Evolutionary conservation across 1,140 invertebrate species (phyloP).

Genomic region (Pararge aegeria): DNA sequence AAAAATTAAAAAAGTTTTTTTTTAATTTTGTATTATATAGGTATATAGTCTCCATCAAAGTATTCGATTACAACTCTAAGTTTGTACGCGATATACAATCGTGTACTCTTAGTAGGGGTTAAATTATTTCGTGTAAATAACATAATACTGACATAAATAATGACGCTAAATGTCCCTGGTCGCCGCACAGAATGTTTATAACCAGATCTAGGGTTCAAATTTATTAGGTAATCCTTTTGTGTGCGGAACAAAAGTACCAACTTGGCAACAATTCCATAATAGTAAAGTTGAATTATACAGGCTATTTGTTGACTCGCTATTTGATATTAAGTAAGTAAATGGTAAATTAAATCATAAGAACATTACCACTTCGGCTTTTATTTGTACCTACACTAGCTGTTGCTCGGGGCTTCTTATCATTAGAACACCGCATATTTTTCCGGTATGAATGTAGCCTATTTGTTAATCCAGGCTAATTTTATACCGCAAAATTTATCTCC

Average conservation of each 20-base stretch:
- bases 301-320: constrained; percentile 17
- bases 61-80: neutral
- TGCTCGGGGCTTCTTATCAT: too few species aligned
- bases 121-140: constrained; percentile 38
- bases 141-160: constrained; percentile 41
- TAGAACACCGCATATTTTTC: too few species aligned
- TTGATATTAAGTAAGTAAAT: constrained; percentile 7
- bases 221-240: constrained; percentile 32
- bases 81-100: neutral
- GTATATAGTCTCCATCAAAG: constrained; percentile 1
- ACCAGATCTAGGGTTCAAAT: constrained; percentile 36
- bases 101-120: constrained; percentile 7
- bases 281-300: constrained; percentile 27
- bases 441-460: too few species aligned
- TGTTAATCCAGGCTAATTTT: too few species aligned
- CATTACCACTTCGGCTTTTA: too few species aligned
- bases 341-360: too few species aligned
- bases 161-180: constrained; percentile 41
- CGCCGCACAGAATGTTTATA: constrained; percentile 37
- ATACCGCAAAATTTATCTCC: too few species aligned
- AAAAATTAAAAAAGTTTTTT: too few species aligned
- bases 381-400: too few species aligned
- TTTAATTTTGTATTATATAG: too few species aligned
- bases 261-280: constrained; percentile 28
- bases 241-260: constrained; percentile 15